phyloP scores from a whole-genome alignment of 1,140 invertebrate genomes.

The Phenacoccus solenopsis region DNA sequence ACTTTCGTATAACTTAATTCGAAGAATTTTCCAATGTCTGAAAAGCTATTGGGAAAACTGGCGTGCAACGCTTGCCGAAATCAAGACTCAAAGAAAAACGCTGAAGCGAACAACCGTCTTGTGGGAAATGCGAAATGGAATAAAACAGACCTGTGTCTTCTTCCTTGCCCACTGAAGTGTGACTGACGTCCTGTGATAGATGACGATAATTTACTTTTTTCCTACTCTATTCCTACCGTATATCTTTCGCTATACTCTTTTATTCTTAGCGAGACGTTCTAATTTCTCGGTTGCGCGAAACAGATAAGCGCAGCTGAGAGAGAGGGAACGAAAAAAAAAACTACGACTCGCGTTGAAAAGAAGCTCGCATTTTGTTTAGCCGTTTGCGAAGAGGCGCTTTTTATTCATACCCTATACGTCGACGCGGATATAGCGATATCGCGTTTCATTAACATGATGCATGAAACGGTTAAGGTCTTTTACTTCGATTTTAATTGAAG shows the following conservation, averaged over 20 bases:
- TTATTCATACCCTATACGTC: too few relatives aligned
- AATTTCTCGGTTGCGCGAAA: background rate
- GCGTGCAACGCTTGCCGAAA: background rate
- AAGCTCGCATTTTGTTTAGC: background rate
- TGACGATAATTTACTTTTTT: slow-evolving; percentile 14
- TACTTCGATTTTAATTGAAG: too few relatives aligned
- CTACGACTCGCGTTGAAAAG: too few relatives aligned
- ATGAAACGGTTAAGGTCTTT: too few relatives aligned
- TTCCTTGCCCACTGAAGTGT: slow-evolving; percentile 9
- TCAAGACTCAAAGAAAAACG: background rate
- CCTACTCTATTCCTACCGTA: background rate
- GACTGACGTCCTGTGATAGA: slow-evolving; percentile 15
- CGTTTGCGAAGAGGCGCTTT: too few relatives aligned
- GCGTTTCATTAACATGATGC: too few relatives aligned
- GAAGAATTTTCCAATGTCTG: background rate
- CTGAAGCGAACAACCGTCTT: slow-evolving; percentile 9
- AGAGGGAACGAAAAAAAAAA: background rate
- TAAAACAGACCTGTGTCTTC: slow-evolving; percentile 15
- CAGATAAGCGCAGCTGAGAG: background rate
- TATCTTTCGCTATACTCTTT: background rate
- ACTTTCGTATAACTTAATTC: background rate
- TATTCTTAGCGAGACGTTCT: background rate
- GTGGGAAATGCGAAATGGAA: slow-evolving; percentile 14
- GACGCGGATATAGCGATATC: too few relatives aligned
- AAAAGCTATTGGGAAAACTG: background rate